Base-by-base conservation (phyloP, 2,113 vertebrate species). In the Salvelinus alpinus region DNA sequence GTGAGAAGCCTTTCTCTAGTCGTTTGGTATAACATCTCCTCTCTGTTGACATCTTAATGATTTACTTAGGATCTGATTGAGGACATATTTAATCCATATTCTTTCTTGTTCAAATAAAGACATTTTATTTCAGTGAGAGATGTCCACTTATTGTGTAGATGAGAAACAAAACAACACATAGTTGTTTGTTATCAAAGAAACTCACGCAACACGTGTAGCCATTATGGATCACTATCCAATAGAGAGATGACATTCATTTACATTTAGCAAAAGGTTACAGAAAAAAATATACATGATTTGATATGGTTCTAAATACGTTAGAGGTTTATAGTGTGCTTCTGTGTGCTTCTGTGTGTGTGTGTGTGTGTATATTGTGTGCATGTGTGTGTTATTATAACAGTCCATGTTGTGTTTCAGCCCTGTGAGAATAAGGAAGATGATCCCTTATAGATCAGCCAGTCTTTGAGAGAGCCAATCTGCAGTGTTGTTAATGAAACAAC, bases 1-100 rank as follows among this genome's bases (percentile, higher is more conserved):
- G 92, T 93, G 85, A 92, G 88, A 80, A 62, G 72, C 57, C 62
- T 22, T 38, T 78, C 47, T 64, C 68, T 20, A 34, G 66, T 54
- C 5, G 14, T 54, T 54, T 18, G 12, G 20, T 9, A 18, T 27
- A 69, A 44, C 22, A 9, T 7, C 16, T 34, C 8, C 14, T 68
- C 31, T n/a, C 31, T 8, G 20, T 3, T 27, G 27, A 34, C 27
- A 60, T 20, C 7, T 22, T 8, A 62, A 13, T 22, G 59, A 62
- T 1, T 69, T 44, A 27, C 3, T 25, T 25, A 66, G 25, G 11
- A 66, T 29, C 9, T 44, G 12, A 27, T 29, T 62, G 59, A n/a
- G 12, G 24, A n/a, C 8, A 24, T 12, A 27, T 14, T 22, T 24
- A 25, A 64, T 4, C 18, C 60, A 65, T 22, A 4, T 22, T 16